phyloP scores from a whole-genome alignment of 2,113 vertebrate genomes.

The Cephalopholis sonnerati region DNA sequence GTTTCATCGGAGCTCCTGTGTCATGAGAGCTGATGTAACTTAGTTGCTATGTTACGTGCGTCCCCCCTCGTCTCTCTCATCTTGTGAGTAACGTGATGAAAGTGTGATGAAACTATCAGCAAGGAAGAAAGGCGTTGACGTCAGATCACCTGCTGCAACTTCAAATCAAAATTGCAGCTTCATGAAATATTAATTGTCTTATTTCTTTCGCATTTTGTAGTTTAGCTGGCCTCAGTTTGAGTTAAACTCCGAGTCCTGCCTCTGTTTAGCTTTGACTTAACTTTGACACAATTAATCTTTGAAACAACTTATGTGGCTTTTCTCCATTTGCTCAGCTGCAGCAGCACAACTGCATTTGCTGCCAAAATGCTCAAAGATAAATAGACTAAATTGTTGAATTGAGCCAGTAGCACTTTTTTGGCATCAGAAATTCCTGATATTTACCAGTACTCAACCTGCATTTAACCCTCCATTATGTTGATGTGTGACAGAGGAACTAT shows the following conservation, averaged over 20 bases:
- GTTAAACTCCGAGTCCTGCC: not conserved
- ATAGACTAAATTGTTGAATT: not conserved
- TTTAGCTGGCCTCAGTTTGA: not conserved
- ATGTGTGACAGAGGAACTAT: not conserved
- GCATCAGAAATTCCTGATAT: not conserved
- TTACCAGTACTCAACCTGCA: too few species aligned
- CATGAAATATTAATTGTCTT: not conserved
- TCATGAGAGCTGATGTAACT: constrained; percentile 62
- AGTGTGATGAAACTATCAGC: constrained; percentile 62
- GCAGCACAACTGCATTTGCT: not conserved
- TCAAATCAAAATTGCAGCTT: not conserved
- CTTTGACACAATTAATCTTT: not conserved
- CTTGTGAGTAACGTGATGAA: constrained; percentile 48
- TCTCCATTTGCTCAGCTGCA: not conserved
- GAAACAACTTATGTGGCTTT: too few species aligned
- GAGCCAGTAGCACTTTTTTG: not conserved
- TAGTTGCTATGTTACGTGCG: constrained; percentile 42
- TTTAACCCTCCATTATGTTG: not conserved
- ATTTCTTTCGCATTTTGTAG: not conserved
- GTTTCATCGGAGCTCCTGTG: not conserved
- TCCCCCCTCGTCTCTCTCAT: not conserved
- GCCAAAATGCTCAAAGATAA: not conserved
- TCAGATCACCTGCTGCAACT: constrained; percentile 54
- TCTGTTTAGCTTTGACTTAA: not conserved
- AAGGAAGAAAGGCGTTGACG: constrained; percentile 29